Evolutionary conservation across 2,888 invertebrate genomes (phyloP).

Genomic region (Drosophila quinaria): DNA sequence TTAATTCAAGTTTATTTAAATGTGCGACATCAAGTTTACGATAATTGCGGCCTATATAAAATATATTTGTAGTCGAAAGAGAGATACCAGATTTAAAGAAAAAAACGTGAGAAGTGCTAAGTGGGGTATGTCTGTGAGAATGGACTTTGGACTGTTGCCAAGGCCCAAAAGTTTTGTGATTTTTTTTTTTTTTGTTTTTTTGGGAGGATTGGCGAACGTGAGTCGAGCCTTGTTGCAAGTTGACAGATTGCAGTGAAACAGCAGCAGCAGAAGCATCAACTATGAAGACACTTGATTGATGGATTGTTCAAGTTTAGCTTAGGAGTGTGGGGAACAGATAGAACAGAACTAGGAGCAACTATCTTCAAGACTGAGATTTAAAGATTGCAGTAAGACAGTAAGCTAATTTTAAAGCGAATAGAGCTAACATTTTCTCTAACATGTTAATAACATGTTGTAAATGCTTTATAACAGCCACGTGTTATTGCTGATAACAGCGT

Average conservation of each 20-base stretch:
- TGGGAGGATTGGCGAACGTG: constrained; percentile 5
- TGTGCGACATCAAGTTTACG: constrained; percentile 9
- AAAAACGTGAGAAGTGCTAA: constrained; percentile 27
- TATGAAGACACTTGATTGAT: constrained; percentile 47
- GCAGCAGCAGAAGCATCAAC: constrained; percentile 14
- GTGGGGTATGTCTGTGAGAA: background rate
- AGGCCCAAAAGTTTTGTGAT: constrained; percentile 12
- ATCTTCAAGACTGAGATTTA: constrained; percentile 10
- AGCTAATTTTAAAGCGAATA: background rate
- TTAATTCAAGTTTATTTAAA: constrained; percentile 13
- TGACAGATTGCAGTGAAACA: constrained; percentile 37
- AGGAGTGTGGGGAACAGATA: constrained; percentile 1
- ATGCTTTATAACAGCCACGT: background rate
- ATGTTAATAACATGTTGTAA: background rate
- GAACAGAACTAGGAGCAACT: constrained; percentile 7
- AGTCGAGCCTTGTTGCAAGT: constrained; percentile 29
- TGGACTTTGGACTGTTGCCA: constrained; percentile 21
- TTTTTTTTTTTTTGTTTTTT: background rate
- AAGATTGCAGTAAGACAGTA: background rate
- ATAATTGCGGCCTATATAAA: constrained; percentile 22
- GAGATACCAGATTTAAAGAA: background rate
- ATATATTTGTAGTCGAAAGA: background rate
- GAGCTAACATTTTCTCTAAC: background rate
- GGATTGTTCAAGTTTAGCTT: constrained; percentile 14
- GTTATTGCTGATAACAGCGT: background rate